Evolutionary conservation across 1,140 invertebrate species (phyloP).

Genomic region (Cyclargus thomasi): DNA sequence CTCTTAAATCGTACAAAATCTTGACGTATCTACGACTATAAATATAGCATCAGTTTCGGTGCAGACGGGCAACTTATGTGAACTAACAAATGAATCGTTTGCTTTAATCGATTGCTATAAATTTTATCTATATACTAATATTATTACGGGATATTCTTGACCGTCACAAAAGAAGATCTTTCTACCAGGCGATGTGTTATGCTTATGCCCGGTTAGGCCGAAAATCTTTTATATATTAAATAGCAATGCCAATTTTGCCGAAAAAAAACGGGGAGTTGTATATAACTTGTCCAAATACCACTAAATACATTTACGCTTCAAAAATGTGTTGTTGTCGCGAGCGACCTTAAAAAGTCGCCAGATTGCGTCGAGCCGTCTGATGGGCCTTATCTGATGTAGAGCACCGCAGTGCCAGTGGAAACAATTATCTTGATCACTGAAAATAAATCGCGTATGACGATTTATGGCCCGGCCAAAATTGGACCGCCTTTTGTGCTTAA

Average conservation of each 20-base stretch:
- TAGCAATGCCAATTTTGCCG: too few relatives aligned
- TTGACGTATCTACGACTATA: constrained; percentile 12
- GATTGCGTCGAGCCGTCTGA: background rate
- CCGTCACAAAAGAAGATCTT: too few relatives aligned
- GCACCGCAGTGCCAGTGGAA: constrained; percentile 2
- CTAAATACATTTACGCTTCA: too few relatives aligned
- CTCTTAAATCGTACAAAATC: constrained; percentile 2
- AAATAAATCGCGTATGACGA: constrained; percentile 9
- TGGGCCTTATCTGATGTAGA: constrained; percentile 2
- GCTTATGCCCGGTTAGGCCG: too few relatives aligned
- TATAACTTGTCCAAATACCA: too few relatives aligned
- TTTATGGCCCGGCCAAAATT: constrained; percentile 1
- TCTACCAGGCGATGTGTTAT: too few relatives aligned
- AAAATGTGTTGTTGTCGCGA: background rate
- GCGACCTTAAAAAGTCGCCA: background rate
- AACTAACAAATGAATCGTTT: too few relatives aligned
- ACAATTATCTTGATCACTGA: constrained; percentile 14
- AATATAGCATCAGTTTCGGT: constrained; percentile 4
- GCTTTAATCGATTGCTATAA: too few relatives aligned
- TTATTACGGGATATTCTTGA: too few relatives aligned
- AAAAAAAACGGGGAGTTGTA: too few relatives aligned
- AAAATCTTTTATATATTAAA: too few relatives aligned
- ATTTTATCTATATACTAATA: too few relatives aligned
- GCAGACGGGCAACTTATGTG: background rate
- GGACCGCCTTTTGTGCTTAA: background rate